A percentile compares a stretch with the other conserved stretches of the same genome.
Evolutionary conservation across 1,140 invertebrate genomes (phyloP).

Genomic region (Temnothorax longispinosus): DNA sequence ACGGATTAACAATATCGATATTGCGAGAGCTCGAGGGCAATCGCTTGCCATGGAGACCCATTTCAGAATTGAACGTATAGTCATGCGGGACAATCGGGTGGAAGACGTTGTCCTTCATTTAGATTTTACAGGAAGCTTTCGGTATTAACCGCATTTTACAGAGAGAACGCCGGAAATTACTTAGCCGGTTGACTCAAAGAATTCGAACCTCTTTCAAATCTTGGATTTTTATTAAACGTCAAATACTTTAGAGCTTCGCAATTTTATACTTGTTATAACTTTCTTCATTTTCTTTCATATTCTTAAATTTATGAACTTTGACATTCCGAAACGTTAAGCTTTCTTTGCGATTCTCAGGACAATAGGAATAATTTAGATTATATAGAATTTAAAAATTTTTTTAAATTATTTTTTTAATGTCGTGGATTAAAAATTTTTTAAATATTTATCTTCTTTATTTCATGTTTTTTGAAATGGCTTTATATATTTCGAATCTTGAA

Average conservation of each 20-base stretch:
- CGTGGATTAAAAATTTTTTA: not conserved
- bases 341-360: not conserved
- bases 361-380: not conserved
- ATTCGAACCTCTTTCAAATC: slow-evolving; percentile 4
- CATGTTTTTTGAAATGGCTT: not conserved
- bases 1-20: slow-evolving; percentile 72
- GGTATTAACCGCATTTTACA: slow-evolving; percentile 27
- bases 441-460: not conserved
- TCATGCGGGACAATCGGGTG: slow-evolving; percentile 11
- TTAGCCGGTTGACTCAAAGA: not conserved
- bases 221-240: not conserved
- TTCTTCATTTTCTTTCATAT: not conserved
- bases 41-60: not conserved
- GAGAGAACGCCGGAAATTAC: slow-evolving; percentile 19
- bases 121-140: slow-evolving; percentile 16
- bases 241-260: not conserved
- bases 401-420: not conserved
- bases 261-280: not conserved
- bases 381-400: too few relatives aligned
- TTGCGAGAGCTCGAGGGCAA: slow-evolving; percentile 20
- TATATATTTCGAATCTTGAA: not conserved
- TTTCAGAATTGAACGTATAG: slow-evolving; percentile 29
- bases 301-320: not conserved
- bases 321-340: not conserved
- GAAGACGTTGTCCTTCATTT: slow-evolving; percentile 19